These are phyloP conservation scores for Chrysaora quinquecirrha DNA, from an alignment of 30 jellyfish, hydroid and myxozoan species.

Conservation along the genomic window DNA sequence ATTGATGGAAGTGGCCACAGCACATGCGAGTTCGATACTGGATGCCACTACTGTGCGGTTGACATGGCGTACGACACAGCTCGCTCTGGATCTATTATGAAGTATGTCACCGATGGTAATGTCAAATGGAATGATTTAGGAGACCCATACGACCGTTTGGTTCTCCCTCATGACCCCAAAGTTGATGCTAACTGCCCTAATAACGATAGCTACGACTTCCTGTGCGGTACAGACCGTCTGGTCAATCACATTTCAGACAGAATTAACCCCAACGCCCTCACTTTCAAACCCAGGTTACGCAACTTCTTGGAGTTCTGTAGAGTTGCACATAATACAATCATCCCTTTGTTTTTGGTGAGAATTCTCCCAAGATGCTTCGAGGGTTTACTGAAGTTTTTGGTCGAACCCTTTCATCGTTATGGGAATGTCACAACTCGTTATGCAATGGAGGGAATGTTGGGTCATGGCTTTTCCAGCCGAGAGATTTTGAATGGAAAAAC, in stretches of 20 bases:
- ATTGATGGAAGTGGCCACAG: constrained; percentile 79
- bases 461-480: constrained; percentile 72
- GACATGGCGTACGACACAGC: constrained; percentile 89
- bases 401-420: constrained; percentile 47
- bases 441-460: constrained; percentile 75
- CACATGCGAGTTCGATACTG: constrained; percentile 94
- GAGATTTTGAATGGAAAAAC: constrained; percentile 67
- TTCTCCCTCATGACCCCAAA: constrained; percentile 80
- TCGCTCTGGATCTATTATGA: constrained; percentile 91
- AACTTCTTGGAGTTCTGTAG: constrained; percentile 78
- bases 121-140: constrained; percentile 93
- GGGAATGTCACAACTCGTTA: constrained; percentile 78
- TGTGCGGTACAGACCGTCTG: constrained; percentile 75
- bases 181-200: constrained; percentile 80
- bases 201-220: constrained; percentile 80
- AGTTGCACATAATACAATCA: constrained; percentile 72
- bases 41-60: constrained; percentile 92
- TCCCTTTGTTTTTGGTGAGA: constrained; percentile 73
- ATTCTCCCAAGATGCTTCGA: constrained; percentile 89
- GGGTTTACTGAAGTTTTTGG: constrained; percentile 41
- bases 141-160: constrained; percentile 89
- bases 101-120: constrained; percentile 79
- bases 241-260: constrained; percentile 73
- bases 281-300: constrained; percentile 71
- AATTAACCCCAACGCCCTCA: constrained; percentile 80